Evolutionary conservation across 1,140 invertebrate species (phyloP), one percentile per base, ranked within the genome.

Genomic region (Drosophila athabasca): DNA sequence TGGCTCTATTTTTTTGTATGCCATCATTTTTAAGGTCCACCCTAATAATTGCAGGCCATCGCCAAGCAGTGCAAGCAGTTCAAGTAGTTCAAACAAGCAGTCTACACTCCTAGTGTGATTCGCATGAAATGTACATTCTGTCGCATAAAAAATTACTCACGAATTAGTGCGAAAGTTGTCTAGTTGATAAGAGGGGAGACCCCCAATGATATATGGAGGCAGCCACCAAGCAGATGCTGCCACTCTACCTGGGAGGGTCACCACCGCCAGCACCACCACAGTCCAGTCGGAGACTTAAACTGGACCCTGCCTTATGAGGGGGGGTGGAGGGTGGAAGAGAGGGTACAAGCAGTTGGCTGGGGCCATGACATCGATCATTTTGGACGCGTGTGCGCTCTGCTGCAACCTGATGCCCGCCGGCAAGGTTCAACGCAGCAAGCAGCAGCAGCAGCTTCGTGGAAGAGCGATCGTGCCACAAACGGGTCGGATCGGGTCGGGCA

Each of bases 331-430:
- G 6, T 1, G 17, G 17, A 0, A 31, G 7, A 31, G 50, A 3
- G 39, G n/a, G n/a, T 35, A 43, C 13, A 39, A 41, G 44, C 45
- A 62, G 51, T 77, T 53, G 44, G 57, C 49, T 43, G 68, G 44
- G 53, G 50, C 35, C 73, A 79, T 84, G 68, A 84, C 84, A 84
- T 87, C 84, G 83, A 87, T 87, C 83, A 87, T 89, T 76, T 65
- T 55, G 64, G 64, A 66, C 67, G 74, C 76, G 83, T 76, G 83
- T 19, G 17, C 1, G 17, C 17, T 19, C 17, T 19, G 17, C 17
- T 19, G 82, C 70, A 87, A 87, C 83, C 74, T 79, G 83, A 87
- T 82, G 83, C 82, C 72, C 80, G 59, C 59, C 52, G 78, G 75
- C 70, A 66, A 79, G 80, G 83, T 80, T 73, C 46, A 75, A 19